phyloP scores from a whole-genome alignment of 2,888 invertebrate genomes.

The Idaea biselata region DNA sequence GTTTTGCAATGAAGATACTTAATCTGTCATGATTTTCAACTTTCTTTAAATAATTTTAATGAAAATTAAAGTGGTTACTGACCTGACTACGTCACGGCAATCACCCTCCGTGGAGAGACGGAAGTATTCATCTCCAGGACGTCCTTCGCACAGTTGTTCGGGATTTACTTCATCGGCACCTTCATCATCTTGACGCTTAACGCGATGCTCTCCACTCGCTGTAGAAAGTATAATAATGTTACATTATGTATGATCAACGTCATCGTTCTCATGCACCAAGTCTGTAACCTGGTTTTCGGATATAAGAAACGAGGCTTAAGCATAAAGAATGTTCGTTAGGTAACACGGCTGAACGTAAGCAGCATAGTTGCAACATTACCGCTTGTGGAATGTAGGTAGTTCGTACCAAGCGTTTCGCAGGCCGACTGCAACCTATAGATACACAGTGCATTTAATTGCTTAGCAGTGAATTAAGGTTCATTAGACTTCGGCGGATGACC shows the following conservation, averaged over 20 bases:
- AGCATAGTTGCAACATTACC: constrained; percentile 64
- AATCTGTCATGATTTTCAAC: background rate
- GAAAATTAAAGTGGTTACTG: constrained; percentile 42
- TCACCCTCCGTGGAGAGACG: constrained; percentile 90
- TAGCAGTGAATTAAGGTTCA: background rate
- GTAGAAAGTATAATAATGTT: constrained; percentile 36
- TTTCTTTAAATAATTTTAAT: background rate
- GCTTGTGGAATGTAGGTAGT: constrained; percentile 61
- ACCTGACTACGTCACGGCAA: constrained; percentile 97
- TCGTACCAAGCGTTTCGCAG: constrained; percentile 49
- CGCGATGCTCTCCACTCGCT: constrained; percentile 72
- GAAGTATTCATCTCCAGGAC: constrained; percentile 96
- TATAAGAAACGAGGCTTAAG: constrained; percentile 23
- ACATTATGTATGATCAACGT: constrained; percentile 13
- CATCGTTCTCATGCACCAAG: constrained; percentile 15
- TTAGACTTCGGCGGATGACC: background rate
- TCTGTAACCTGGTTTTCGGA: constrained; percentile 23
- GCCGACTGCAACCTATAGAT: constrained; percentile 25
- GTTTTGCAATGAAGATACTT: constrained; percentile 26
- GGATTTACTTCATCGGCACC: constrained; percentile 82
- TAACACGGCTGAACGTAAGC: constrained; percentile 68
- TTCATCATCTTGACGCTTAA: constrained; percentile 86
- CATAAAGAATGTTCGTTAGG: constrained; percentile 55
- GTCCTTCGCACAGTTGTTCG: constrained; percentile 92
- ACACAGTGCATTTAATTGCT: constrained; percentile 31